Base-by-base conservation (phyloP, 2,113 vertebrate genomes). In the Nematolebias whitei region DNA sequence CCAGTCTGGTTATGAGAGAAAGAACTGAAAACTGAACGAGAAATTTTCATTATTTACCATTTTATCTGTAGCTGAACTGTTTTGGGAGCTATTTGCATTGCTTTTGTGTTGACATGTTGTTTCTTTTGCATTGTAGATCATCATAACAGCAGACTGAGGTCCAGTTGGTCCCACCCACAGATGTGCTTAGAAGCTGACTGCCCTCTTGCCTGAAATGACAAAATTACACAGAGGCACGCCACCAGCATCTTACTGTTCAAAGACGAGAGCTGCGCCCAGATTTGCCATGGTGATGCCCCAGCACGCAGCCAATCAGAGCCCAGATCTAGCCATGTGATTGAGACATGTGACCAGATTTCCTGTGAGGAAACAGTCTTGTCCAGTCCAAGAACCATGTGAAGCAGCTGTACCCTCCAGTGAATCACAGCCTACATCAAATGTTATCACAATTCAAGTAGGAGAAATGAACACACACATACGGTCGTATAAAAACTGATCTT, bases 271-370 rank as follows among this genome's bases (percentile, higher is more conserved):
- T 43, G 69, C 78, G 45, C 69, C 57, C 56, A 55, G 73, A 74
- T 74, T 80, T n/a, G 39, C 77, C 74, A 78, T 70, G 19, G 73
- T 76, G 73, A 81, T 71, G 70, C 61, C 29, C 67, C 64, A 66
- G 22, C 45, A 56, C 58, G 26, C 35, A 43, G 68, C 88, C 88
- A 88, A 89, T 90, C 77, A 79, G 78, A 83, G 61, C 63, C 44
- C 79, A 63, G 71, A 84, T 89, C 79, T 66, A 59, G 78, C 80
- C 79, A 51, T 82, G 83, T 88, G 85, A 89, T 78, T 83, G 32
- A 78, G 69, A 88, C 91, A 91, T 76, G 85, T 92, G 89, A 88
- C 87, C 79, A 48, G 56, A 79, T 64, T 77, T 69, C 65, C 82
- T 78, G 76, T 79, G 72, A 88, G 84, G 82, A 89, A 88, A 85